phyloP scores from a whole-genome alignment of 2,113 vertebrate species.

The Channa maculata region DNA sequence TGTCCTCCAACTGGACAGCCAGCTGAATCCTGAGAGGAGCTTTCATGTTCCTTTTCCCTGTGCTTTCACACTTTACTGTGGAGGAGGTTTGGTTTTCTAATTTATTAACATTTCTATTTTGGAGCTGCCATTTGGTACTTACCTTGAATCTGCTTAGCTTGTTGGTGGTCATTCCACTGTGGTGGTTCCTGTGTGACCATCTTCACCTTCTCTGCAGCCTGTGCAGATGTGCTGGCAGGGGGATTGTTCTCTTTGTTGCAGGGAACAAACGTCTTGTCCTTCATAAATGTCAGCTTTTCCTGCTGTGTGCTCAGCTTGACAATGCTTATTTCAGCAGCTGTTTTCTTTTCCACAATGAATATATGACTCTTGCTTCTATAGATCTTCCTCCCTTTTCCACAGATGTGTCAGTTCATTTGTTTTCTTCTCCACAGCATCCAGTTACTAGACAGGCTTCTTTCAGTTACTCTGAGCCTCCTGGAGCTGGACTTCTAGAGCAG shows the following conservation, averaged over 20 bases:
- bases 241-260: not conserved
- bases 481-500: not conserved
- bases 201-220: conserved; percentile 4
- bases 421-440: too few species aligned
- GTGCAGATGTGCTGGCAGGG: not conserved
- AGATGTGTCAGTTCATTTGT: not conserved
- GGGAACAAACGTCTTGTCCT: not conserved
- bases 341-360: too few species aligned
- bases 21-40: not conserved
- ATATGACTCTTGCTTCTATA: not conserved
- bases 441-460: not conserved
- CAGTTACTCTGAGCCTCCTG: not conserved
- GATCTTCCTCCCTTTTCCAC: not conserved
- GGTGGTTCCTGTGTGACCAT: not conserved
- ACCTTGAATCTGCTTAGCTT: too few species aligned
- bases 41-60: too few species aligned
- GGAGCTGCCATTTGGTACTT: too few species aligned
- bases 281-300: conserved; percentile 33
- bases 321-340: not conserved
- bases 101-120: too few species aligned
- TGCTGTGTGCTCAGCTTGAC: not conserved
- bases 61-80: too few species aligned
- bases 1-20: not conserved
- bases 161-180: too few species aligned
- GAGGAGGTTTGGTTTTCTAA: too few species aligned